phyloP scores from a whole-genome alignment of 2,888 invertebrate genomes.

The Melinopterus prodromus region DNA sequence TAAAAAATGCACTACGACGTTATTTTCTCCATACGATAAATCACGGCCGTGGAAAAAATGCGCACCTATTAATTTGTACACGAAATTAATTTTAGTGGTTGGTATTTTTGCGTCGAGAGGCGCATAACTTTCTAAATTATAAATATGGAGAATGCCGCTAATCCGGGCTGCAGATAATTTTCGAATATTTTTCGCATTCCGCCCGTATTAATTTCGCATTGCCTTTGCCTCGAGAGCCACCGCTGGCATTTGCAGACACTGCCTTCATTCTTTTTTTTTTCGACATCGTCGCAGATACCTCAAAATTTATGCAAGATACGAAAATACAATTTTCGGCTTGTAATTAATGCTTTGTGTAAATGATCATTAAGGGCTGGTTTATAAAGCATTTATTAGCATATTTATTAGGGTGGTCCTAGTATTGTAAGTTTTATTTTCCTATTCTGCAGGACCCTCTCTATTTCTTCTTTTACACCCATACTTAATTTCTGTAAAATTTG shows the following conservation, averaged over 20 bases:
- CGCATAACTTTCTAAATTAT: conserved; percentile 4
- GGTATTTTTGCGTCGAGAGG: neutral
- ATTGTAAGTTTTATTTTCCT: too few relatives aligned
- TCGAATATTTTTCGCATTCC: conserved; percentile 4
- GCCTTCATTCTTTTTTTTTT: neutral
- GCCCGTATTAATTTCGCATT: neutral
- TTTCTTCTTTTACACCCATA: too few relatives aligned
- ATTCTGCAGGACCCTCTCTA: too few relatives aligned
- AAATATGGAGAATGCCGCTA: conserved; percentile 4
- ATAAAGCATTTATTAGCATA: too few relatives aligned
- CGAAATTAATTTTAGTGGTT: conserved; percentile 4
- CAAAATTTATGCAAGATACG: neutral
- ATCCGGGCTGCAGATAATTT: neutral
- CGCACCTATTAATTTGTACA: neutral
- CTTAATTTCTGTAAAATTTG: too few relatives aligned
- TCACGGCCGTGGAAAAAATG: neutral
- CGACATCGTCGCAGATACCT: neutral
- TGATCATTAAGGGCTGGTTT: too few relatives aligned
- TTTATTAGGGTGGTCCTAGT: too few relatives aligned
- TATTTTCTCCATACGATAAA: neutral
- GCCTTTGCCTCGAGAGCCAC: neutral
- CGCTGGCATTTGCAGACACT: neutral
- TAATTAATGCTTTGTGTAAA: too few relatives aligned
- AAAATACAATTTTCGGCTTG: too few relatives aligned
- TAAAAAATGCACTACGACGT: neutral